Conservation (phyloP, 2,797 vertebrate species). For the Leptatherina wallacei region DNA sequence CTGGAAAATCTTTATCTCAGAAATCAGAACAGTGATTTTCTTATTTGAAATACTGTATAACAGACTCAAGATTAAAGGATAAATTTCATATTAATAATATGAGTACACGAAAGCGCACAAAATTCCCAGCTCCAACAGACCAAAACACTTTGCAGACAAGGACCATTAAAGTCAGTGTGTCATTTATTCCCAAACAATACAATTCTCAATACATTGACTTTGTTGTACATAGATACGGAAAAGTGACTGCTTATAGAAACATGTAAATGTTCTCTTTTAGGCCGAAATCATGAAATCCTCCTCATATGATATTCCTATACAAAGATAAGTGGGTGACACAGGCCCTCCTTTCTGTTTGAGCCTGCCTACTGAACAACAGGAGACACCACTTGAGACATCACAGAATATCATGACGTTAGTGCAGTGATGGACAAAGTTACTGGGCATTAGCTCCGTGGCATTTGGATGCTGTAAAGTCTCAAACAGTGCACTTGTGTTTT, state of each 20-base stretch:
- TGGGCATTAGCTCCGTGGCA: constrained; percentile 27
- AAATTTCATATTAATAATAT: background rate
- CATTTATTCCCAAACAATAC: constrained; percentile 76
- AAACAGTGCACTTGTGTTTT: background rate
- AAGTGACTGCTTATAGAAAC: constrained; percentile 63
- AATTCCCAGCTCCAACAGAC: background rate
- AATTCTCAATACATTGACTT: constrained; percentile 74
- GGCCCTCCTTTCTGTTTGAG: constrained; percentile 39
- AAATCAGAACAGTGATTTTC: background rate
- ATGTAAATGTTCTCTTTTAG: constrained; percentile 43
- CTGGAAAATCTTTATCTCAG: background rate
- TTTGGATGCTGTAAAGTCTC: constrained; percentile 39
- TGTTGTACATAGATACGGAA: constrained; percentile 64
- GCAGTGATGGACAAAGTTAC: constrained; percentile 36
- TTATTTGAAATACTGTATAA: background rate
- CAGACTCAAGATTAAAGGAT: background rate
- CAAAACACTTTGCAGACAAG: constrained; percentile 26
- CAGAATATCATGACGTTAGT: constrained; percentile 35
- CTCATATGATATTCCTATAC: constrained; percentile 31
- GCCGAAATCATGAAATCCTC: constrained; percentile 65
- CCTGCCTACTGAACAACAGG: constrained; percentile 49
- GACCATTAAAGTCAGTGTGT: constrained; percentile 60
- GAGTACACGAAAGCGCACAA: background rate
- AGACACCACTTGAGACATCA: constrained; percentile 47
- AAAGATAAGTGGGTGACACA: constrained; percentile 40